These are phyloP conservation scores for Gymnoscelis rufifasciata DNA, from an alignment of 2,888 invertebrate species.

Conservation along the genomic window DNA sequence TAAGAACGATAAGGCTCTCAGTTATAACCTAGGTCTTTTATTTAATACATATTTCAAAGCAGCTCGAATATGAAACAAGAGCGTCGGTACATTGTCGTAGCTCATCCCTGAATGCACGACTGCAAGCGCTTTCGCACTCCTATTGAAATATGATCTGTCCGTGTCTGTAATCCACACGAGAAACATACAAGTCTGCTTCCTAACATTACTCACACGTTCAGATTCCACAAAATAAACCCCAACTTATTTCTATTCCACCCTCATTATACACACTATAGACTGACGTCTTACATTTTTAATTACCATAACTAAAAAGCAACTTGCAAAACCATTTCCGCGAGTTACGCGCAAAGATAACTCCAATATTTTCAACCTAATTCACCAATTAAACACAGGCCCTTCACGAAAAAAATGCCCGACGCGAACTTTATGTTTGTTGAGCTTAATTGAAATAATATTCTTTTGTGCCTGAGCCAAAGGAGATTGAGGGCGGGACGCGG, in stretches of 20 bases:
- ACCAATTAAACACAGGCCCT: slow-evolving; percentile 41
- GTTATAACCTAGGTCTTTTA: slow-evolving; percentile 11
- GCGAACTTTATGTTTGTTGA: slow-evolving; percentile 43
- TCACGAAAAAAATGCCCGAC: slow-evolving; percentile 38
- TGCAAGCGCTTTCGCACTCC: slow-evolving; percentile 18
- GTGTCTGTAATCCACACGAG: slow-evolving; percentile 14
- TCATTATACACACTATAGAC: slow-evolving; percentile 4
- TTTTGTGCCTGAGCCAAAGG: slow-evolving; percentile 60
- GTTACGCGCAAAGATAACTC: slow-evolving; percentile 29
- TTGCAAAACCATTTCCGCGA: slow-evolving; percentile 26
- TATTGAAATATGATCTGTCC: slow-evolving; percentile 22
- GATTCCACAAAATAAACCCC: slow-evolving; percentile 13
- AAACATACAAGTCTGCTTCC: slow-evolving; percentile 14
- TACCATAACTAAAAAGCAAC: slow-evolving; percentile 20
- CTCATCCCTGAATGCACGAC: slow-evolving; percentile 19
- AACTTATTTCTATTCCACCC: slow-evolving; percentile 4
- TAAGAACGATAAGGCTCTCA: slow-evolving; percentile 9
- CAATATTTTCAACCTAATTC: slow-evolving; percentile 33
- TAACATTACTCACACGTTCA: slow-evolving; percentile 9
- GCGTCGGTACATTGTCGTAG: slow-evolving; percentile 20
- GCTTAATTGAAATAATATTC: slow-evolving; percentile 71
- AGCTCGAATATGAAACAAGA: slow-evolving; percentile 19
- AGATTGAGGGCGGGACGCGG: slow-evolving; percentile 59
- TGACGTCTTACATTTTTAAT: slow-evolving; percentile 17
- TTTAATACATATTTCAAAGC: slow-evolving; percentile 20